phyloP scores from a whole-genome alignment of 2,797 vertebrate genomes.

The Nannoperca australis region DNA sequence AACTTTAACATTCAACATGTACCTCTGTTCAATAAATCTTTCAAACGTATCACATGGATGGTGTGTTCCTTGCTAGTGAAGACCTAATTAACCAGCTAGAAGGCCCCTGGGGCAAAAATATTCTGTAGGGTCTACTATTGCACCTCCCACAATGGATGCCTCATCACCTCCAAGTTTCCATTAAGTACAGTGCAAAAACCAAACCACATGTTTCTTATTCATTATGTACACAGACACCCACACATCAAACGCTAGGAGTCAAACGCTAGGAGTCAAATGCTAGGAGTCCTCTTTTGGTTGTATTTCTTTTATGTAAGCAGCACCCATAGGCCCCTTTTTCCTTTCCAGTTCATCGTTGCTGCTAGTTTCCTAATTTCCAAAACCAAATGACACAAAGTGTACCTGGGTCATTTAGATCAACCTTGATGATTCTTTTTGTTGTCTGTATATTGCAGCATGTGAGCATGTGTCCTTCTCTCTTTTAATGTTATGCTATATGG shows the following conservation, averaged over 20 bases:
- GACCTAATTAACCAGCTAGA: too few species aligned
- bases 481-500: neutral
- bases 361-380: too few species aligned
- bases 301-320: too few species aligned
- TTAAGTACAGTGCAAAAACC: neutral
- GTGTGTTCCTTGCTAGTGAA: too few species aligned
- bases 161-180: neutral
- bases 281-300: too few species aligned
- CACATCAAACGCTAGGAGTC: neutral
- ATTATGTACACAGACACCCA: neutral
- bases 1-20: too few species aligned
- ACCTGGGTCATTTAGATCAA: neutral
- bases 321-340: too few species aligned
- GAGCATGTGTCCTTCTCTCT: neutral
- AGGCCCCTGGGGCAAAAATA: neutral
- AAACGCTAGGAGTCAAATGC: too few species aligned
- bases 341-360: too few species aligned
- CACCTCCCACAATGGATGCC: neutral
- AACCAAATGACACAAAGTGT: neutral
- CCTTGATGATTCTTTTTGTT: neutral
- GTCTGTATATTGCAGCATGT: neutral
- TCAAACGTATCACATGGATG: too few species aligned
- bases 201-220: neutral
- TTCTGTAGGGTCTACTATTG: neutral
- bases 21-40: too few species aligned